Evolutionary conservation across 1,140 invertebrate species (phyloP), one percentile per base, ranked within the genome.

Genomic region (Halesus radiatus): DNA sequence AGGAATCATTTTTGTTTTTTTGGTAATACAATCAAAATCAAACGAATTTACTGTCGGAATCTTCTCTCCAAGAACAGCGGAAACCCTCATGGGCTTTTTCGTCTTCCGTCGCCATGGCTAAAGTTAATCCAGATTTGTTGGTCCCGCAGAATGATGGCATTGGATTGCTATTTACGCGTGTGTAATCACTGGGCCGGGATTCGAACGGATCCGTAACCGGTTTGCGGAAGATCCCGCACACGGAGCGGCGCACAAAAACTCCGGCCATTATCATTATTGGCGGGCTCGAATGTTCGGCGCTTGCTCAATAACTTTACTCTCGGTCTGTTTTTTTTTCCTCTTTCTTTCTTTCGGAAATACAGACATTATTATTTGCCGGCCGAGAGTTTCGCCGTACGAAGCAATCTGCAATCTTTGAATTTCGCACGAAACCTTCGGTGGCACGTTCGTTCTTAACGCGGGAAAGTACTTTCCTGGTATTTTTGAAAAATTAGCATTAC

Each of bases 251-350:
- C 50, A 54, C 80, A 74, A 18, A 56, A 18, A 58, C 53, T 58
- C 26, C 74, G 66, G 80, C 76, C 80, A 81, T 81, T 81, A 81
- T 81, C 80, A 70, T 81, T 81, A 79, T 81, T 81, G 76, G 80
- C 80, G 80, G 80, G 64, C 64, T 72, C 72, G 73, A 72, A 80
- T 50, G 73, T 75, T 75, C 73, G 53, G 23, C 53, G 73, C 73
- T 58, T 23, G 18, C 53, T 37, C 70, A 23, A 32, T 60, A 60
- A 60, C 58, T 60, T 29, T 26, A 29, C 62, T 66, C 16, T 45
- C 37, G 37, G 37, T 45, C 37, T 45, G 37, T 45, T 45, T 45
- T 45, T 37, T 66, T 22, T 66, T 66, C 37, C 16, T 72, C 20
- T 58, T 75, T 60, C 54, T 58, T 60, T 75, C 56, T 75, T 58